These are phyloP conservation scores for Aproaerema taeniolella DNA, from an alignment of 2,888 invertebrate genomes.

Conservation along the genomic window DNA sequence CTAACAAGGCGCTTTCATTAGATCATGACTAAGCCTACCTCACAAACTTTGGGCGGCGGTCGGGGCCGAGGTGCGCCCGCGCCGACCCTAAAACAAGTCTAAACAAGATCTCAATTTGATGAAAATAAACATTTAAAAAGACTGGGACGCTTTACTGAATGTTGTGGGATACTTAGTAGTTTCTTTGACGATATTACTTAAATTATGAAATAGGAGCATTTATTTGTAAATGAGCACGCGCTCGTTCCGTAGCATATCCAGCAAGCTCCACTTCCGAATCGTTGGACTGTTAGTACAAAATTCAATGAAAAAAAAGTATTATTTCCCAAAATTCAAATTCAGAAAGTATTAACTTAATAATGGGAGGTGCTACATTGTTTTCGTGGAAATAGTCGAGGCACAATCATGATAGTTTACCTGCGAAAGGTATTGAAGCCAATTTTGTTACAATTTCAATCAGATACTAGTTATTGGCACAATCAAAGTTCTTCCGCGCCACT, in stretches of 20 bases:
- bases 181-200: slow-evolving; percentile 74
- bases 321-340: slow-evolving; percentile 69
- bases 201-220: slow-evolving; percentile 75
- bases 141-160: slow-evolving; percentile 78
- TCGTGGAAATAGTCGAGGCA: slow-evolving; percentile 40
- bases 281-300: slow-evolving; percentile 70
- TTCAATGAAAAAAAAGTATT: slow-evolving; percentile 64
- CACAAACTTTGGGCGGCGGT: slow-evolving; percentile 64
- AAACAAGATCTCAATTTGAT: slow-evolving; percentile 77
- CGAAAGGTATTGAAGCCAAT: slow-evolving; percentile 3
- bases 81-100: slow-evolving; percentile 63
- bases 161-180: slow-evolving; percentile 76
- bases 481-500: slow-evolving; percentile 61
- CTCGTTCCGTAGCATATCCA: slow-evolving; percentile 38
- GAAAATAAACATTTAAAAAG: slow-evolving; percentile 76
- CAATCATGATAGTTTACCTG: slow-evolving; percentile 35
- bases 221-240: slow-evolving; percentile 47
- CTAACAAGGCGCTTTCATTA: slow-evolving; percentile 78
- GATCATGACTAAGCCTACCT: slow-evolving; percentile 78
- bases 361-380: slow-evolving; percentile 50
- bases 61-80: slow-evolving; percentile 28
- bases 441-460: slow-evolving; percentile 17
- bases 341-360: slow-evolving; percentile 66
- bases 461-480: slow-evolving; percentile 47
- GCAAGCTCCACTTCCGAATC: slow-evolving; percentile 46